Evolutionary conservation across 2,888 invertebrate species (phyloP), one percentile per base, ranked within the genome.

Genomic region (Plagiodera versicolora): DNA sequence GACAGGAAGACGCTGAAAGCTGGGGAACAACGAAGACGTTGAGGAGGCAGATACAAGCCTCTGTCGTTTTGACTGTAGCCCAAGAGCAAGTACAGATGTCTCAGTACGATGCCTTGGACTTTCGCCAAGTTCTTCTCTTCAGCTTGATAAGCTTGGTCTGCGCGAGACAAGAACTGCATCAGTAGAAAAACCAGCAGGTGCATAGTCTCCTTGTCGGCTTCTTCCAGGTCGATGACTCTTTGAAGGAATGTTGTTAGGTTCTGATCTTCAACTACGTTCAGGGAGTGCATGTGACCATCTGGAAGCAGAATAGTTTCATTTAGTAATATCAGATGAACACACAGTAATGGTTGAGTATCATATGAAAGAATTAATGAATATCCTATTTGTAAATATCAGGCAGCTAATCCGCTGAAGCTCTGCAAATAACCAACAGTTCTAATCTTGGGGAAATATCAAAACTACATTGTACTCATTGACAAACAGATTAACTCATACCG

Each of bases 1-100:
- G 94, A 89, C 77, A 99, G 83, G 78, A 98, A 98, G 0, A 95
- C 95, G 81, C 96, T 97, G 82, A 98, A 98, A 1, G 96, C 94
- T 0, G 98, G 92, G 0, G 97, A 96, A 60, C 88, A 86, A 72
- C 98, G 92, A 54, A 98, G 81, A 62, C 90, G 87, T 56, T 89
- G 87, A 0, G 98, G 95, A 4, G 94, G 88, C n/a, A 96, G 87
- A 74, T 94, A 94, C 76, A 98, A 95, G 39, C 89, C 89, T 74
- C 92, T 91, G 74, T 98, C 98, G 53, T 88, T 88, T 70, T 90
- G 90, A 80, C 94, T 96, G 81, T 95, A 98, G 0, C 98, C 98
- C 18, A 99, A 83, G 10, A 98, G 83, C 18, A 95, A 83, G 79
- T 96, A 96, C 59, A 99, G 82, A 80, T 99, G 98, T 24, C 92